Conservation (phyloP, 92 coral and sea anemone species). For the Pocillopora meandrina region DNA sequence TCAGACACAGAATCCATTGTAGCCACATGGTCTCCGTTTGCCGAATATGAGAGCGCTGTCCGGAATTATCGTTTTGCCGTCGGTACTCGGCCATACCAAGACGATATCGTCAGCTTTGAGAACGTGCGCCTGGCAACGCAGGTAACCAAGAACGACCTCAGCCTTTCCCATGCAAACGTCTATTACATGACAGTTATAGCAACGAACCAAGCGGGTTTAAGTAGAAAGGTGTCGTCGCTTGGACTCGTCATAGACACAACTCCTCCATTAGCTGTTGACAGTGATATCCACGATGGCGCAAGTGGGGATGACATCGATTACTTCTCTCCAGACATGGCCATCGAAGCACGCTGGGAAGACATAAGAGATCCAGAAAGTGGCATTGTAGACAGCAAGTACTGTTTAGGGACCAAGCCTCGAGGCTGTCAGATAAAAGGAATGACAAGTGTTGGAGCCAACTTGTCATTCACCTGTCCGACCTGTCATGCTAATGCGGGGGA, state of each 20-base stretch:
- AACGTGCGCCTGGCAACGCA: constrained; percentile 64
- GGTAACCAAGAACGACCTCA: constrained; percentile 39
- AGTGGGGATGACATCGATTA: constrained; percentile 66
- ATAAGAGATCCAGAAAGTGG: constrained; percentile 85
- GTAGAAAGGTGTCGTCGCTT: constrained; percentile 46
- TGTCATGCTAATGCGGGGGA: constrained; percentile 65
- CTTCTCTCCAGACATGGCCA: constrained; percentile 48
- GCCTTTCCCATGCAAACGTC: constrained; percentile 53
- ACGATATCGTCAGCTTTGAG: constrained; percentile 63
- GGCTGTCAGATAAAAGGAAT: constrained; percentile 76
- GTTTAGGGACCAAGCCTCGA: constrained; percentile 83
- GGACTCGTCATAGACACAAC: constrained; percentile 73
- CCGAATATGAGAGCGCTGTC: constrained; percentile 75
- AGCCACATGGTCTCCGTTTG: constrained; percentile 78
- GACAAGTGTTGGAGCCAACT: constrained; percentile 54
- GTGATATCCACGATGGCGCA: constrained; percentile 78
- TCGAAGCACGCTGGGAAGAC: constrained; percentile 85
- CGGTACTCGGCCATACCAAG: constrained; percentile 65
- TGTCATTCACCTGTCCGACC: constrained; percentile 62
- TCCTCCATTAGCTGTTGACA: constrained; percentile 70
- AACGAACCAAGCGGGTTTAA: constrained; percentile 82
- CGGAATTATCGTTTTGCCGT: constrained; percentile 66
- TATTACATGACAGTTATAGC: constrained; percentile 81
- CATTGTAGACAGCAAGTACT: constrained; percentile 60
- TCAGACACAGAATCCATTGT: constrained; percentile 50